Evolutionary conservation across 2,113 vertebrate genomes (phyloP).

Genomic region (Tursiops truncatus): DNA sequence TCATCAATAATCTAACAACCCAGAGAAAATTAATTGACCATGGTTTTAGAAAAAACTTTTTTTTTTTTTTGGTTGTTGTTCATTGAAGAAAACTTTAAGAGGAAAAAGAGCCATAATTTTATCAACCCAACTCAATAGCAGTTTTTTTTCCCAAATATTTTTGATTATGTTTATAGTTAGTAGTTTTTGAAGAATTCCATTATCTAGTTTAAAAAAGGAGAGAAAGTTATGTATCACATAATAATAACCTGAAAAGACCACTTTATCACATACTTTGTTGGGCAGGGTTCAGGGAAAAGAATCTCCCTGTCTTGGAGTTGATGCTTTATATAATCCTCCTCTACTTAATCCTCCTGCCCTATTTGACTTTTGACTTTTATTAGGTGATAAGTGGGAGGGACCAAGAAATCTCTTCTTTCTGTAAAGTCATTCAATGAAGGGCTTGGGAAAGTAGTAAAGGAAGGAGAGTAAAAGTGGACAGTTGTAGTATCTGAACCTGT

Average conservation of each 20-base stretch:
- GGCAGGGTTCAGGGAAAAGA: background rate
- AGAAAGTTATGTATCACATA: background rate
- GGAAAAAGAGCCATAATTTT: background rate
- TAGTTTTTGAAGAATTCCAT: background rate
- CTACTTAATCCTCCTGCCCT: background rate
- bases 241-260: background rate
- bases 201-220: background rate
- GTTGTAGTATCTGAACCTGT: background rate
- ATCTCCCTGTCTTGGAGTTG: background rate
- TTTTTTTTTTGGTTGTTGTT: background rate
- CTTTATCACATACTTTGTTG: background rate
- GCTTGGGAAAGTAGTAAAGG: background rate
- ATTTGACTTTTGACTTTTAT: conserved; percentile 46
- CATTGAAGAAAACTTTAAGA: background rate
- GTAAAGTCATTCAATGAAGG: conserved; percentile 19
- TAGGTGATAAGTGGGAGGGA: background rate
- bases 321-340: background rate
- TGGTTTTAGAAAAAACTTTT: background rate
- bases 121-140: background rate
- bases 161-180: background rate
- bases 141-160: conserved; percentile 14
- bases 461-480: background rate
- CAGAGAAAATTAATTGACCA: conserved; percentile 19
- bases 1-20: background rate
- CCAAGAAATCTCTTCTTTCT: background rate